Evolutionary conservation across 2,797 vertebrate genomes (phyloP), one percentile per base, ranked within the genome.

Genomic region (Platyrinchus mystaceus): DNA sequence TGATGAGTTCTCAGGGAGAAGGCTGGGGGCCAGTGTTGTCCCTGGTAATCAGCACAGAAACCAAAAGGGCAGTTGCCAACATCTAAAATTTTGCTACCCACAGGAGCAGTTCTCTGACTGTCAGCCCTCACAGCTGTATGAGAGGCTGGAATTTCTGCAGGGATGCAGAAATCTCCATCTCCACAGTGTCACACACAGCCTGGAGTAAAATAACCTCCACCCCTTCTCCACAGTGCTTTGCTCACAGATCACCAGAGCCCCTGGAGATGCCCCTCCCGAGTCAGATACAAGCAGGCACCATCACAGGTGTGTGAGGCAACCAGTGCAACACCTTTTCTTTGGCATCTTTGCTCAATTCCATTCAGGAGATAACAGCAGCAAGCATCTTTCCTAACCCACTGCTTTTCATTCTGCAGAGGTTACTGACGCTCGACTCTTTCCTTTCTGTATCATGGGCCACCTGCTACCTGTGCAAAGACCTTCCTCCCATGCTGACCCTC

Each of bases 151-250:
- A 50, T 60, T 46, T 22, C 79, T 50, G 27, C 68, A 55, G 62
- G 19, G 7, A 1, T 8, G 12, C 28, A 52, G 50, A 3, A 3
- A 2, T 59, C 28, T 55, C 43, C 11, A 1, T 18, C 52, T 58
- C 67, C 28, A 3, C 6, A 0, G 60, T 19, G 30, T 21, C 58
- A 49, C 52, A 27, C 8, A 2, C 19, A 66, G 1, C 46, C 15
- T 6, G 1, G 26, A 73, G 37, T 30, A 28, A 37, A 32, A 34
- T 0, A 60, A 41, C 44, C 44, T 36, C 69, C 67, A 62, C 17
- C 47, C 69, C 28, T 60, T 68, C 50, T 69, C 21, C 55, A 18
- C 2, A 0, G 22, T 21, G 16, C 24, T 16, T n/a, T 13, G 0
- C 26, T 60, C 26, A 9, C 36, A 60, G 28, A 13, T 8, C 12